Evolutionary conservation across 2,888 invertebrate genomes (phyloP), one percentile per base, ranked within the genome.

Genomic region (Drosophila helvetica): DNA sequence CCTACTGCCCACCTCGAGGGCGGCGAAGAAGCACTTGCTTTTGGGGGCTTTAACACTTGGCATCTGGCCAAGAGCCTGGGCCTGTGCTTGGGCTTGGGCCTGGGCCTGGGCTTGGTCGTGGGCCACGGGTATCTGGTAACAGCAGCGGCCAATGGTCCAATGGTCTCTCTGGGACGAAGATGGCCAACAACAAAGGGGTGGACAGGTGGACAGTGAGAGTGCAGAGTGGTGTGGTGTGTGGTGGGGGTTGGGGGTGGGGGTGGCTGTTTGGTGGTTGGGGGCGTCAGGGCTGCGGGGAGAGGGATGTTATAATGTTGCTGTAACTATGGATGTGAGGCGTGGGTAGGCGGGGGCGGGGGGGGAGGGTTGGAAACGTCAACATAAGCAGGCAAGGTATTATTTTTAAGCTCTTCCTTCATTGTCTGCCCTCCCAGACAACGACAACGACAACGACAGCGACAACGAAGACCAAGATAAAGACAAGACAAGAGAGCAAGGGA

Each of bases 391-490:
- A 86, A 78, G 82, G 85, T 86, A 86, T 86, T 86, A 86, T 80
- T 86, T 86, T 84, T 86, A 86, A 86, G 85, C 85, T 85, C 86
- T 85, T 85, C 84, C 86, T 80, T 76, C 80, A 81, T 80, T 85
- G 85, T 85, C 85, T 85, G 72, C 85, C 76, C 80, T 48, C 74
- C 79, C 77, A 79, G 77, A 77, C 68, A 72, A 63, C 55, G 52
- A 79, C 47, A 59, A 56, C 54, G 65, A 50, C 59, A 62, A 48
- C 19, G 52, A 17, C 43, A 55, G 60, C 54, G 27, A 61, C 18
- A 66, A 47, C 56, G 57, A 52, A 45, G 59, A 27, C 65, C 38
- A 59, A 52, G 54, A 54, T 50, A 27, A 46, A 17, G 58, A 18
- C 47, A 38, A 48, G 22, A 18, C 47, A 38, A 48, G 22, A 45